Conservation (phyloP, 2,888 invertebrate genomes). For the Archips crataeganus region DNA sequence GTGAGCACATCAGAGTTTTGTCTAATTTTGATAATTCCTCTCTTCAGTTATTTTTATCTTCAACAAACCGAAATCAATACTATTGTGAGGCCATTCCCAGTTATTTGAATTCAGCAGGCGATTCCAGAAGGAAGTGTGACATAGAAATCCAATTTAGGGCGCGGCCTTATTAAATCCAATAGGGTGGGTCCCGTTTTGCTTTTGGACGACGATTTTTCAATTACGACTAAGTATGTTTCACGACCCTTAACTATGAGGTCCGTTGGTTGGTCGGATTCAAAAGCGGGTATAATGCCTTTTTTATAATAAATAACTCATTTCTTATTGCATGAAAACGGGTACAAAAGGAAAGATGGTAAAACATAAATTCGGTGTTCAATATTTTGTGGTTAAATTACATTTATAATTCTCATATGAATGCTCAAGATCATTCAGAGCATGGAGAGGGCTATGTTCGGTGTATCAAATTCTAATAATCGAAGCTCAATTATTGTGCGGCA, state of each 20-base stretch:
- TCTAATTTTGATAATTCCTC: no score
- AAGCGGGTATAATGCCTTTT: neutral
- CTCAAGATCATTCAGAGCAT: no score
- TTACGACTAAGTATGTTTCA: slow-evolving; percentile 30
- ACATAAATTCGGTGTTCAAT: no score
- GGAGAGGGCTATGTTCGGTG: no score
- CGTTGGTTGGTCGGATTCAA: neutral
- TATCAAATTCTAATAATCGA: no score
- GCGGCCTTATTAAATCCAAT: slow-evolving; percentile 35
- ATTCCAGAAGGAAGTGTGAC: slow-evolving; percentile 38
- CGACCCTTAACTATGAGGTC: slow-evolving; percentile 13
- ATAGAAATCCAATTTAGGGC: slow-evolving; percentile 41
- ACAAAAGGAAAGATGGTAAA: no score
- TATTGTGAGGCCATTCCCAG: slow-evolving; percentile 17
- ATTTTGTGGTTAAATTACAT: no score
- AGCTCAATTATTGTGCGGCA: no score
- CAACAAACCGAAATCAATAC: slow-evolving; percentile 25
- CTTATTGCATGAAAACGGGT: no score
- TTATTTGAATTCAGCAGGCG: slow-evolving; percentile 40
- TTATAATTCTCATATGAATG: no score
- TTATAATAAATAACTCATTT: no score
- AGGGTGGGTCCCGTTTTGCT: slow-evolving; percentile 20
- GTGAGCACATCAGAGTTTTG: no score
- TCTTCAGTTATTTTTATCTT: neutral
- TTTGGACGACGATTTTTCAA: slow-evolving; percentile 34